Percentiles rank a stretch among this genome's conserved stretches.
Evolutionary conservation across 2,888 invertebrate genomes (phyloP).

Genomic region (Bellardia bayeri): DNA sequence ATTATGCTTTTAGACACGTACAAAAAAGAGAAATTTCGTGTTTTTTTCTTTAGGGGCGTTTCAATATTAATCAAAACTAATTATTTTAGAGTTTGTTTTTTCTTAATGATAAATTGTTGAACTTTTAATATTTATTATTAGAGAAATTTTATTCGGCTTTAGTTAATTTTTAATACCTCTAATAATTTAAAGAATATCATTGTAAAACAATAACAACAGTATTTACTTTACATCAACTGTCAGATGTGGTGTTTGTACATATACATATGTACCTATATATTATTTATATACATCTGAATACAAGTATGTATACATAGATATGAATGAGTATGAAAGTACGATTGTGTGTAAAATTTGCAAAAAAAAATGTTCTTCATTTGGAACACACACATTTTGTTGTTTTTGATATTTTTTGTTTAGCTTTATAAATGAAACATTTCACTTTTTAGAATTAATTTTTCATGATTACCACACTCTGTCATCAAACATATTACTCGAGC

Average conservation of each 20-base stretch:
- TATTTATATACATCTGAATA: slow-evolving; percentile 13
- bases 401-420: not conserved
- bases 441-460: slow-evolving; percentile 24
- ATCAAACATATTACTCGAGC: not conserved
- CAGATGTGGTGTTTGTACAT: slow-evolving; percentile 16
- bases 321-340: slow-evolving; percentile 10
- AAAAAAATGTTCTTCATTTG: slow-evolving; percentile 20
- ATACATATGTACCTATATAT: slow-evolving; percentile 3
- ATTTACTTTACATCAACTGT: slow-evolving; percentile 9
- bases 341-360: slow-evolving; percentile 1
- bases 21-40: slow-evolving; percentile 16
- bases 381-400: slow-evolving; percentile 3
- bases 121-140: too few species aligned
- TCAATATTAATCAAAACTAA: not conserved
- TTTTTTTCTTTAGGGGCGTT: slow-evolving; percentile 9
- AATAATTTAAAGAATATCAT: not conserved
- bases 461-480: slow-evolving; percentile 36
- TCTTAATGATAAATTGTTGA: too few species aligned
- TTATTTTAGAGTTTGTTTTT: too few species aligned
- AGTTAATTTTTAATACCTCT: too few species aligned
- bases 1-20: slow-evolving; percentile 19
- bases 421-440: slow-evolving; percentile 8
- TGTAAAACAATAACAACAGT: not conserved
- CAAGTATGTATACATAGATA: slow-evolving; percentile 30
- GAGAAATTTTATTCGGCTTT: too few species aligned